Conservation (phyloP, 92 coral and sea anemone genomes). For the Muricea muricata region DNA sequence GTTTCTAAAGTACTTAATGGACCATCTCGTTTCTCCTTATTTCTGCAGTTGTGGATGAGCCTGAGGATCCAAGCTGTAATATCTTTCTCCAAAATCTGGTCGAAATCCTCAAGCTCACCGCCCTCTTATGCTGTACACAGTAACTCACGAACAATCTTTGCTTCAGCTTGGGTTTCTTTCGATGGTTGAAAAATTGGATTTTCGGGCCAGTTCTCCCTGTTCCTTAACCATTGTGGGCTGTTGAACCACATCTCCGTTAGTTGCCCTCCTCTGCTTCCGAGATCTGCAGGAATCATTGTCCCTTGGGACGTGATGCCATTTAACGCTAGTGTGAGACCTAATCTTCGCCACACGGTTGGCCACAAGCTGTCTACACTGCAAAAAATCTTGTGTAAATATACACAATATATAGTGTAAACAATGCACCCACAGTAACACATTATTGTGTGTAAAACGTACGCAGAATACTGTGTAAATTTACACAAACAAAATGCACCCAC, state of each 20-base stretch:
- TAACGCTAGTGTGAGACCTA: constrained; percentile 11
- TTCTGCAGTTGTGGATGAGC: constrained; percentile 20
- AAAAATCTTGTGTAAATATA: no score
- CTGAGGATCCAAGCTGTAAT: constrained; percentile 32
- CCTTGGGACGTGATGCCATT: constrained; percentile 53
- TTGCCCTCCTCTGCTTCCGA: constrained; percentile 59
- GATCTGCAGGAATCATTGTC: constrained; percentile 54
- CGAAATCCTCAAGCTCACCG: constrained; percentile 13
- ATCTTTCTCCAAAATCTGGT: no score
- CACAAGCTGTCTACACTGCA: no score
- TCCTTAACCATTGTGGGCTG: constrained; percentile 32
- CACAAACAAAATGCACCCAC: no score
- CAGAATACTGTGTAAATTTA: no score
- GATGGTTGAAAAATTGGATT: background rate
- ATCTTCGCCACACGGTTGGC: no score
- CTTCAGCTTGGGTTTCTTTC: constrained; percentile 22
- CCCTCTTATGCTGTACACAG: constrained; percentile 11
- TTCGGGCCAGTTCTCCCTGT: constrained; percentile 31
- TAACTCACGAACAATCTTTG: background rate
- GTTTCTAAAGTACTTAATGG: constrained; percentile 3
- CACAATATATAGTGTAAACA: no score
- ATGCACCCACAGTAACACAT: no score
- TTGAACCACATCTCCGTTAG: constrained; percentile 11
- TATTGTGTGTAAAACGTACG: no score
- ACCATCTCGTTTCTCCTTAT: background rate